Conservation (phyloP, 1,140 invertebrate genomes). For the Frieseomelitta varia region DNA sequence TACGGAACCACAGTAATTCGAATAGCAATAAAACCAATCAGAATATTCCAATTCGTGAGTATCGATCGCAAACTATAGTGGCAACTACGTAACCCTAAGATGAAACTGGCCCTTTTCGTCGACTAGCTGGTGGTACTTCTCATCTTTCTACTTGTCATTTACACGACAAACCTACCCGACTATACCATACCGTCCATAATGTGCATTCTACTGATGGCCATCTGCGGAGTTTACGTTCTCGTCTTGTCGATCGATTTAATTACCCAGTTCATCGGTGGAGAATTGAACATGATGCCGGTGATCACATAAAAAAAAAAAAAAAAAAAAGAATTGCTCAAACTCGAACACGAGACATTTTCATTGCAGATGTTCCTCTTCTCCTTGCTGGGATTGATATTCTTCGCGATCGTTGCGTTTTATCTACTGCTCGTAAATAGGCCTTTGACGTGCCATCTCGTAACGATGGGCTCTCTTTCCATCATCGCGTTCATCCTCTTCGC, state of each 20-base stretch:
- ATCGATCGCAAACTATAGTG: background rate
- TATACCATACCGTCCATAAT: slow-evolving; percentile 35
- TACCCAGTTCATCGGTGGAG: slow-evolving; percentile 61
- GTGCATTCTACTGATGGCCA: slow-evolving; percentile 66
- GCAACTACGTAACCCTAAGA: no score
- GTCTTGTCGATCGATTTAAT: slow-evolving; percentile 69
- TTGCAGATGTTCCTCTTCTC: slow-evolving; percentile 73
- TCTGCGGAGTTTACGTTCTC: slow-evolving; percentile 70
- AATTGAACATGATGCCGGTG: slow-evolving; percentile 67
- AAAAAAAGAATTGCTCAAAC: background rate
- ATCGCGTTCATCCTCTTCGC: slow-evolving; percentile 64
- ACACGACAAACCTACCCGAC: slow-evolving; percentile 50
- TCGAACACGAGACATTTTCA: background rate
- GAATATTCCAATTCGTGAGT: slow-evolving; percentile 72
- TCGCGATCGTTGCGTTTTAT: background rate
- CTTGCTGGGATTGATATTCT: slow-evolving; percentile 65
- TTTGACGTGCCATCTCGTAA: background rate
- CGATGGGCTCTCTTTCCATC: slow-evolving; percentile 59
- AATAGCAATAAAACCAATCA: slow-evolving; percentile 59
- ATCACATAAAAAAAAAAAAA: slow-evolving; percentile 11
- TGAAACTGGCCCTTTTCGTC: background rate
- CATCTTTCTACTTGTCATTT: slow-evolving; percentile 68
- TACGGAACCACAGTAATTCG: background rate
- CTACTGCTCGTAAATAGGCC: background rate
- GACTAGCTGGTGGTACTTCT: slow-evolving; percentile 59